Base-by-base conservation (phyloP, 2,888 invertebrate species). In the Cheilosia soror region DNA sequence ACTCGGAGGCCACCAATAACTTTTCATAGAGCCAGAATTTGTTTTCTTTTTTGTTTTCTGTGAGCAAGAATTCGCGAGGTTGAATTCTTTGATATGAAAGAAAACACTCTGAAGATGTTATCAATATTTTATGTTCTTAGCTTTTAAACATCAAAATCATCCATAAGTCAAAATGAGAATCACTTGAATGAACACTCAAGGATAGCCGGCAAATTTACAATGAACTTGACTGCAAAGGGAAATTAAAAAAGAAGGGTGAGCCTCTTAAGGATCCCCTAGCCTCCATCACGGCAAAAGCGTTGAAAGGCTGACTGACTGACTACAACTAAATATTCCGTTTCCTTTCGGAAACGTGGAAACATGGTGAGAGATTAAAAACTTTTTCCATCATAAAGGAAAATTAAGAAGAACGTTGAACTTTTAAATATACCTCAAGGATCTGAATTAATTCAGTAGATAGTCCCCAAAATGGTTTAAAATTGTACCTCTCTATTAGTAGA, bases 161-260 rank as follows among this genome's bases (percentile, higher is more conserved):
- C 63, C 15, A 62, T 40, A 62, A 63, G 42, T 25, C 37, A 40
- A 65, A 40, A 37, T 15, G 55, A 57, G 40, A 60, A 40, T 65
- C 65, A 73, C 58, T 66, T 80, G 40, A 63, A 62, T 49, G 40
- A 76, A 68, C 47, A 55, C 37, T 53, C 51, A 47, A 47, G 68
- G 62, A 65, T 15, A 31, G 47, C 29, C 75, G 47, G 33, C 55
- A 63, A 66, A 49, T 76, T 81, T 76, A 53, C 63, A 63, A 47
- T 63, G 31, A 69, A 69, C 76, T 68, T 69, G 62, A 69, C 68
- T 75, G 31, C 9, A 44, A 57, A 57, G 63, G 9, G 20, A 47
- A 57, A 77, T 82, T 65, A 69, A 51, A 51, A 77, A 58, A 29
- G 15, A 62, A 58, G 42, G 29, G 27, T 5, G 13, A 55, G 40